Evolutionary conservation across 2,113 vertebrate genomes (phyloP), one percentile per base, ranked within the genome.

Genomic region (Gymnocephalus cernua): DNA sequence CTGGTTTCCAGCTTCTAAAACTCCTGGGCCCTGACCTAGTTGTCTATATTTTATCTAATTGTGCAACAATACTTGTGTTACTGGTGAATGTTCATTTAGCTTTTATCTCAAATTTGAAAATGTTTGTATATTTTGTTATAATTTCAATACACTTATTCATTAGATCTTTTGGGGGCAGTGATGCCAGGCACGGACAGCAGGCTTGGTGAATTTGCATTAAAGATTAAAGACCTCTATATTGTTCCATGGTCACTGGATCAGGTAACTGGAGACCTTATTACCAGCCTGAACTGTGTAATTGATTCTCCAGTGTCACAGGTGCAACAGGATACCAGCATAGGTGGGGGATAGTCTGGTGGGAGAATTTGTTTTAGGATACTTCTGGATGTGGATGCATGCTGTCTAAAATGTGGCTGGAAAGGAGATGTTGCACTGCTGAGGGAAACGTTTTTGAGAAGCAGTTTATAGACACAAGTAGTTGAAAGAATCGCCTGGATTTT

Each of bases 181-280:
- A 61, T 74, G 69, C 64, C 53, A 35, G 47, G 50, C 38, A 13
- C n/a, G 25, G 21, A 66, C 80, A 56, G 71, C 18, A 27, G 48
- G 57, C 45, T 82, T 63, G 23, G 23, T 74, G 66, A 86, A 47
- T 35, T 27, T 6, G 10, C 85, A 91, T 94, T 81, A 92, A 93
- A 91, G 35, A 86, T 93, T 93, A 25, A 94, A 79, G 67, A 74
- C 9, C 19, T 69, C 54, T 38, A 18, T 89, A 89, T 88, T 93
- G 91, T 90, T 69, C 50, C 10, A 8, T 19, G 58, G 90, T 83
- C 80, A 91, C 68, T 51, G 59, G 90, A 88, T 87, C 87, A 73
- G 83, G 91, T 82, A 90, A 93, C 80, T 18, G 27, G 88, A 94
- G 70, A 81, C 57, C 84, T 91, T 89, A 93, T 94, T 93, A 93